These are phyloP conservation scores for Nomada fucata DNA, from an alignment of 2,888 invertebrate species.

Conservation along the genomic window DNA sequence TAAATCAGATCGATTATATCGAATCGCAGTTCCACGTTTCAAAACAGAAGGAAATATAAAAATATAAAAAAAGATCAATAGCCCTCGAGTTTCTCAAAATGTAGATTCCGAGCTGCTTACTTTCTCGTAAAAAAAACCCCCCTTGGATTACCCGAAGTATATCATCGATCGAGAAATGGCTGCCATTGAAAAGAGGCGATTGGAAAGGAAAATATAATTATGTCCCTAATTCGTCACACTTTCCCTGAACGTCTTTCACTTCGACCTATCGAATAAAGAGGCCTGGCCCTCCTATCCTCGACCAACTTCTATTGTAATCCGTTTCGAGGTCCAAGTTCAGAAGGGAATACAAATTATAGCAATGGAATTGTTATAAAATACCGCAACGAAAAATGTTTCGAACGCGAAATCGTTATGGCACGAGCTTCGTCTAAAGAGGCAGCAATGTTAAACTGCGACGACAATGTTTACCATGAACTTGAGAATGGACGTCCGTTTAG, in stretches of 20 bases:
- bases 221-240: conserved; percentile 3
- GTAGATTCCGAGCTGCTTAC: not conserved
- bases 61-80: no score
- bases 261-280: not conserved
- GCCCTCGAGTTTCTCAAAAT: not conserved
- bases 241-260: not conserved
- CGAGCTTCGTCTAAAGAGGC: conserved; percentile 10
- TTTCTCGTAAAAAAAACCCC: not conserved
- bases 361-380: no score
- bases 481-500: conserved; percentile 31
- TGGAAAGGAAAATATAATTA: not conserved
- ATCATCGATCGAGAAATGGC: not conserved
- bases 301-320: conserved; percentile 9
- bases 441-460: conserved; percentile 24
- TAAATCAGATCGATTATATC: no score
- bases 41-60: no score
- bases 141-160: not conserved
- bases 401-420: conserved; percentile 54
- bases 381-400: conserved; percentile 40
- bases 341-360: not conserved
- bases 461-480: conserved; percentile 36
- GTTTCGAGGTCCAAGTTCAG: not conserved
- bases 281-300: no score
- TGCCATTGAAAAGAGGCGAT: not conserved
- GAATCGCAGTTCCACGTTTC: no score